A percentile compares a stretch with the other conserved stretches of the same genome.
Conservation (phyloP, 2,888 invertebrate species). For the Papilio gigon region DNA sequence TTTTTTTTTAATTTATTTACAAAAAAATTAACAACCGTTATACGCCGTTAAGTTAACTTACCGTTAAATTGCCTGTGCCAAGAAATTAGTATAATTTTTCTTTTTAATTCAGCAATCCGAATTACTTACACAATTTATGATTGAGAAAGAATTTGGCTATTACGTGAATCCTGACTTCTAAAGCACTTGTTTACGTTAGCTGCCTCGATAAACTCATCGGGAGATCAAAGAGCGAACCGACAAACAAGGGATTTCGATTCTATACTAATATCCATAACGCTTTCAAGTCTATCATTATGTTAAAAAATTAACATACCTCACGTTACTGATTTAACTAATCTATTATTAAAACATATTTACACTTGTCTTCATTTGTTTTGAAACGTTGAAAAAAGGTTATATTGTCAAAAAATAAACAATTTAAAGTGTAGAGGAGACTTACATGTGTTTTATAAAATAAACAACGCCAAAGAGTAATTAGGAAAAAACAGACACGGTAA, state of each 20-base stretch:
- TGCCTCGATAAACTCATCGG: background rate
- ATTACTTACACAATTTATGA: background rate
- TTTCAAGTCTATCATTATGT: background rate
- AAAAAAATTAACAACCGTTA: too few species aligned
- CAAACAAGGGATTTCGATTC: slow-evolving; percentile 1
- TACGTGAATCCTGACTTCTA: background rate
- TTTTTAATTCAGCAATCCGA: too few species aligned
- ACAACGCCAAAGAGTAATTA: slow-evolving; percentile 21
- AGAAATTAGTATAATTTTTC: too few species aligned
- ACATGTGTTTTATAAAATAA: background rate
- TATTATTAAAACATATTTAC: too few species aligned
- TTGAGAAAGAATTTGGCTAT: background rate
- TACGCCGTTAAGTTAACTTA: too few species aligned
- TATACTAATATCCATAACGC: background rate
- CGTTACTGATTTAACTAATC: too few species aligned
- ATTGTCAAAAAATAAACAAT: background rate
- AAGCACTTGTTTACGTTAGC: slow-evolving; percentile 9
- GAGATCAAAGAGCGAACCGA: background rate
- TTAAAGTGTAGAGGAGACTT: background rate
- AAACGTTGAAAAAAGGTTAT: too few species aligned
- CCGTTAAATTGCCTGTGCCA: too few species aligned
- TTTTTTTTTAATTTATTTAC: too few species aligned
- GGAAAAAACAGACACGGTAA: slow-evolving; percentile 24
- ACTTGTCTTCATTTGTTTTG: too few species aligned
- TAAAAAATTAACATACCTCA: too few species aligned